Conservation (phyloP, 2,797 vertebrate species). For the Cephalopachus bancanus region DNA sequence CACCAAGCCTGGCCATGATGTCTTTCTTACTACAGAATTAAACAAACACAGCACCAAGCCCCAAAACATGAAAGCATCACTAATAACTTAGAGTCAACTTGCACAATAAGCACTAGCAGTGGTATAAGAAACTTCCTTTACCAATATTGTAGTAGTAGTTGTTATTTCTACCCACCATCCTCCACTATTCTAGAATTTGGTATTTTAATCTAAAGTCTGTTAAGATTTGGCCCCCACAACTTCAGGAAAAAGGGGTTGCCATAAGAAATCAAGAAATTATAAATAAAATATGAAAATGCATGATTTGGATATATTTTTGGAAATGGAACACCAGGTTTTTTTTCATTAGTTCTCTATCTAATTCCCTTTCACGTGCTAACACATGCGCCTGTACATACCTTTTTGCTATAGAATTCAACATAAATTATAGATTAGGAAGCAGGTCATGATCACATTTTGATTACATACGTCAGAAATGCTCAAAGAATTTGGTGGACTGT, state of each 20-base stretch:
- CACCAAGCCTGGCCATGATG: too few relatives aligned
- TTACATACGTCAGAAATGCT: constrained; percentile 17
- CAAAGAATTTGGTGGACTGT: background rate
- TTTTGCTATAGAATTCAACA: constrained; percentile 60
- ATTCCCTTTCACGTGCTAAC: background rate
- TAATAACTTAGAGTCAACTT: constrained; percentile 57
- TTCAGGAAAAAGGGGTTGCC: background rate
- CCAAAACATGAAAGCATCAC: background rate
- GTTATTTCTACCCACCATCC: background rate
- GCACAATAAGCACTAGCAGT: constrained; percentile 8
- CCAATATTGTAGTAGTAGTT: background rate
- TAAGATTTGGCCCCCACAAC: background rate
- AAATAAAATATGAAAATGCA: constrained; percentile 2
- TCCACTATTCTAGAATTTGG: constrained; percentile 5
- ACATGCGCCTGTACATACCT: background rate
- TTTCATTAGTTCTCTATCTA: background rate
- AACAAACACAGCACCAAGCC: background rate
- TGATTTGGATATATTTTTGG: background rate
- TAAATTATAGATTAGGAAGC: constrained; percentile 53
- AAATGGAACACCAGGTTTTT: background rate
- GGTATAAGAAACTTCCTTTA: background rate
- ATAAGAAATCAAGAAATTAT: constrained; percentile 32
- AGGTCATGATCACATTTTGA: constrained; percentile 1
- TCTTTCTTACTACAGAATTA: constrained; percentile 6
- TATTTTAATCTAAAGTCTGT: constrained; percentile 53